Evolutionary conservation across 2,113 vertebrate genomes (phyloP).

Genomic region (Cariama cristata): DNA sequence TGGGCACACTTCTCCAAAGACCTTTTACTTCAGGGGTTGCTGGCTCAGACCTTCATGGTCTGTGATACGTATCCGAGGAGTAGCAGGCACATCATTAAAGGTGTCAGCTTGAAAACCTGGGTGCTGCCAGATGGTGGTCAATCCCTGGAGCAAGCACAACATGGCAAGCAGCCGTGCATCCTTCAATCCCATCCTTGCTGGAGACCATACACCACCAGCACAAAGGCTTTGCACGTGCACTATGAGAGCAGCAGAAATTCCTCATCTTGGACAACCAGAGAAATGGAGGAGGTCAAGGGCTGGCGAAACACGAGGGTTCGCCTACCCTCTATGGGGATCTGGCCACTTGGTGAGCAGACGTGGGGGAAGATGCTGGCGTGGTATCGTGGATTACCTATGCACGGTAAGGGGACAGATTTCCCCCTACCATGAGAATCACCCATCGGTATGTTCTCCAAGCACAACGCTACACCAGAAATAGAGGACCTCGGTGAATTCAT

Average conservation of each 20-base stretch:
- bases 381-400: accelerated
- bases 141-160: not conserved
- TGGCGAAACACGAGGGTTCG: accelerated
- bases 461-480: not conserved
- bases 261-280: not conserved
- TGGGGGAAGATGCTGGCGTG: not conserved
- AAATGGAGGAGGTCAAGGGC: not conserved
- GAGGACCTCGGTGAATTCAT: not conserved
- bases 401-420: not conserved
- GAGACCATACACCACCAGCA: not conserved
- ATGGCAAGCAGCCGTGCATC: accelerated
- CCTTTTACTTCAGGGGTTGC: not conserved
- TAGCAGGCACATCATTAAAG: accelerated
- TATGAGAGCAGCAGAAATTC: accelerated
- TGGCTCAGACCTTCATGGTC: not conserved
- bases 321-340: too few relatives aligned
- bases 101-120: not conserved
- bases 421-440: not conserved
- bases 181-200: not conserved
- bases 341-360: not conserved
- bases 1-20: not conserved
- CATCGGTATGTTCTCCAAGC: not conserved
- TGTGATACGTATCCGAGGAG: accelerated
- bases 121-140: not conserved
- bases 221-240: not conserved